phyloP scores from a whole-genome alignment of 2,888 invertebrate species.

The Calephelis perditalis region DNA sequence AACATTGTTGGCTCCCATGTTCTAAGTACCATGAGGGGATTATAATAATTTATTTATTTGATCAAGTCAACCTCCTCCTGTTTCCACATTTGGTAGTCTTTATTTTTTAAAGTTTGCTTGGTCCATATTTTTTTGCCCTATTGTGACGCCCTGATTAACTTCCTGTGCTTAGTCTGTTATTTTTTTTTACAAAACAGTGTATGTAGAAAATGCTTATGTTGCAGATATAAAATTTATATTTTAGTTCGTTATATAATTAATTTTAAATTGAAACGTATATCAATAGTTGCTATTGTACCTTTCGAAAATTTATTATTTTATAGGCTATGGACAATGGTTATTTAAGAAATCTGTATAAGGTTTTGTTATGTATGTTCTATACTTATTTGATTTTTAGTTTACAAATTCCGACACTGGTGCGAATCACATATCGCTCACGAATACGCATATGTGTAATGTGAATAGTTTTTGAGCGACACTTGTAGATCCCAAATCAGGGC shows the following conservation, averaged over 20 bases:
- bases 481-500: conserved; percentile 63
- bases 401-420: conserved; percentile 51
- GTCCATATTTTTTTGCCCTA: conserved; percentile 36
- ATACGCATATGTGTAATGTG: conserved; percentile 61
- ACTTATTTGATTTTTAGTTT: conserved; percentile 1
- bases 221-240: not conserved
- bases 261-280: not conserved
- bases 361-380: conserved; percentile 11
- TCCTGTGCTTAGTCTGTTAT: conserved; percentile 36
- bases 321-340: conserved; percentile 7
- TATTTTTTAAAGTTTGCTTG: conserved; percentile 33
- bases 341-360: not conserved
- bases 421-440: conserved; percentile 55
- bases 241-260: not conserved
- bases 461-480: conserved; percentile 77
- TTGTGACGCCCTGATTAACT: conserved; percentile 66
- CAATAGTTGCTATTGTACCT: conserved; percentile 14
- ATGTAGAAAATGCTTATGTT: not conserved
- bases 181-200: conserved; percentile 20
- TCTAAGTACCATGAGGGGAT: conserved; percentile 64
- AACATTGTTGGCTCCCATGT: conserved; percentile 27
- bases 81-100: conserved; percentile 53
- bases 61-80: conserved; percentile 71
- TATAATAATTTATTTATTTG: conserved; percentile 39
- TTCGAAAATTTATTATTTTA: not conserved